Evolutionary conservation across 2,888 invertebrate species (phyloP).

Genomic region (Agonopterix heracliana): DNA sequence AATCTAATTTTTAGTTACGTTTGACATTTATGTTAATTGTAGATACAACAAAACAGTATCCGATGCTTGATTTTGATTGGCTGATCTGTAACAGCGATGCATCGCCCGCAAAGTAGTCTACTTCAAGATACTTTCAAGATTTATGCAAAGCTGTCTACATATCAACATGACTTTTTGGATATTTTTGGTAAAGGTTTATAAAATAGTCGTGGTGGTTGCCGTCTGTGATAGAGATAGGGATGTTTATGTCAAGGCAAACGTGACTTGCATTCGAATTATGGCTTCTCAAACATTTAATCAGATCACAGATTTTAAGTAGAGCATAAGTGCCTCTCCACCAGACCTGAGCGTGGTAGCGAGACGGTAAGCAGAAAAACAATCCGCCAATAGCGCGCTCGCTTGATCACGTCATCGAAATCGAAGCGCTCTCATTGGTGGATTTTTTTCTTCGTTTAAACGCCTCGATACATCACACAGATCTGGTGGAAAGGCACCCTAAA

Average conservation of each 20-base stretch:
- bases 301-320: no score
- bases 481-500: not conserved
- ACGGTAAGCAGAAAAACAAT: no score
- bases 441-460: no score
- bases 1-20: constrained; percentile 1
- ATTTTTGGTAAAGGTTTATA: constrained; percentile 43
- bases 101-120: constrained; percentile 54
- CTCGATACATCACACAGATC: no score
- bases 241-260: constrained; percentile 9
- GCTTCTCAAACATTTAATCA: not conserved
- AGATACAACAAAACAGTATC: constrained; percentile 74
- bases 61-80: constrained; percentile 77
- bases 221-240: constrained; percentile 25
- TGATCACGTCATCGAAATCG: not conserved
- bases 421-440: not conserved
- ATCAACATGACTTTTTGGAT: constrained; percentile 37
- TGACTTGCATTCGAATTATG: not conserved
- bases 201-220: constrained; percentile 26
- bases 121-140: constrained; percentile 50
- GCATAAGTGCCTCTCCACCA: no score
- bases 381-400: no score
- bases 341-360: no score
- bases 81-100: constrained; percentile 69
- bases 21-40: constrained; percentile 70
- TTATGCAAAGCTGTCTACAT: constrained; percentile 39